Evolutionary conservation across 1,140 invertebrate species (phyloP), one percentile per base, ranked within the genome.

Genomic region (Drosophila tropicalis): DNA sequence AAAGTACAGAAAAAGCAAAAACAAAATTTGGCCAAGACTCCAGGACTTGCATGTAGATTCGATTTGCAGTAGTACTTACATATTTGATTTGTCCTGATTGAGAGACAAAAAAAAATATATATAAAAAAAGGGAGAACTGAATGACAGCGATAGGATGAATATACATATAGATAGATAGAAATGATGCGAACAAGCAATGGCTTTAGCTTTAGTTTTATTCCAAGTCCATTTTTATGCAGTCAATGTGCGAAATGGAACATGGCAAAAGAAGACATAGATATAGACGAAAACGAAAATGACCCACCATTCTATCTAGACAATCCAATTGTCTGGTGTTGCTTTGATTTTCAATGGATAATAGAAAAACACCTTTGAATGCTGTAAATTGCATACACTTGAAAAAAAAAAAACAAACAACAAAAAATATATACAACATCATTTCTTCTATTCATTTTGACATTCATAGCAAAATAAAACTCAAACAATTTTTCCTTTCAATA

Each of bases 51-150:
- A 57, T 58, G 39, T 34, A 60, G 55, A 67, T 60, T 44, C 57
- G 56, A 67, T 67, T 67, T 60, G 56, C 44, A 51, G 44, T 40
- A 47, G 40, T 47, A 32, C 65, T 60, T 60, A 67, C 55, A 67
- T 60, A 67, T 66, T 56, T 66, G 54, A 56, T 66, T 66, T 66
- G 7, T 25, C 10, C 39, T 44, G 54, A 66, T 66, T 57, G 61
- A 40, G 15, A 62, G 15, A 62, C 61, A 62, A 62, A 47, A 41
- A 29, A 29, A 15, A 29, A 25, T 25, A 25, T 54, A 10, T 5
- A 29, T 13, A 36, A 17, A 15, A 58, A 19, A 67, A 39, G 32
- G 9, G n/a, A 41, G 5, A 17, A 51, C 22, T 51, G 44, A 51
- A 22, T 51, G 44, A 51, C 17, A 22, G 17, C 12, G 17, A 51